Evolutionary conservation across 2,797 vertebrate species (phyloP).

Genomic region (Coracias cyanogaster): DNA sequence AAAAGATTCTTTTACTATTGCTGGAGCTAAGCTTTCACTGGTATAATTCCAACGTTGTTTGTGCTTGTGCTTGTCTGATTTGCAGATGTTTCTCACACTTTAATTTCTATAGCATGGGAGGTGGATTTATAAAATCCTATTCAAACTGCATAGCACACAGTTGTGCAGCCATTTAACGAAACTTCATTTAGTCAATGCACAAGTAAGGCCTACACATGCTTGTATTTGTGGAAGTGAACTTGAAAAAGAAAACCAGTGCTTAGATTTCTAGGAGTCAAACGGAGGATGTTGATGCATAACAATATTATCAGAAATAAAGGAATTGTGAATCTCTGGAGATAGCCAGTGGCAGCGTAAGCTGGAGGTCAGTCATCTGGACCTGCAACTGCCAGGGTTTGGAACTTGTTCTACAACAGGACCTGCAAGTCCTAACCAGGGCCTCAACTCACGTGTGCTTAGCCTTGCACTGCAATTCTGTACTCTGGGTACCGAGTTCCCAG

Average conservation of each 20-base stretch:
- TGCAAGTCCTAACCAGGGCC: neutral
- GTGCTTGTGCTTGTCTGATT: neutral
- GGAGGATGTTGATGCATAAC: neutral
- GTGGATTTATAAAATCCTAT: neutral
- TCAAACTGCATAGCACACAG: neutral
- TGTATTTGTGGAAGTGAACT: neutral
- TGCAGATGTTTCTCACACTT: neutral
- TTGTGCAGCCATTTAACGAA: neutral
- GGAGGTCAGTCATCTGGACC: neutral
- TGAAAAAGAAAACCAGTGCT: neutral
- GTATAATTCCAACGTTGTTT: neutral
- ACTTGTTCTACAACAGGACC: neutral
- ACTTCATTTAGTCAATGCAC: neutral
- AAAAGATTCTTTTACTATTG: neutral
- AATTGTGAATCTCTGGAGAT: neutral
- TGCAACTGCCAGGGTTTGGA: neutral
- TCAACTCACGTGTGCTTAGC: neutral
- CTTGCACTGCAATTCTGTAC: neutral
- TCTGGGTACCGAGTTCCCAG: accelerated
- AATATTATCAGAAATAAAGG: neutral
- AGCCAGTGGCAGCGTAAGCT: neutral
- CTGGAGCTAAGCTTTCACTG: neutral
- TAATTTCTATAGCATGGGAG: neutral
- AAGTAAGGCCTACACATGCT: neutral
- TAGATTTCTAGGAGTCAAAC: neutral